phyloP scores from a whole-genome alignment of 1,140 invertebrate species.

The Panonychus citri region DNA sequence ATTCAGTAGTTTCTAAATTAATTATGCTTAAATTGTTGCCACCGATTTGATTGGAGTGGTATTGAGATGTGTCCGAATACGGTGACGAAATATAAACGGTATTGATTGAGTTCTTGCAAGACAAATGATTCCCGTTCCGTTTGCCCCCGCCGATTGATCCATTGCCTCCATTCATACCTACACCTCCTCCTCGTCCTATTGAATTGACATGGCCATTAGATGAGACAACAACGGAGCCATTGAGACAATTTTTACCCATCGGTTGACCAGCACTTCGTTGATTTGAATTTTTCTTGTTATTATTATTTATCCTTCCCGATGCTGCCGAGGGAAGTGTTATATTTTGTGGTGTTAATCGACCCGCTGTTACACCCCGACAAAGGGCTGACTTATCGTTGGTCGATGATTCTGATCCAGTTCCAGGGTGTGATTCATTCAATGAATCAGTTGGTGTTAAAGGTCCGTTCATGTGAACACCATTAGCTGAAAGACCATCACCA shows the following conservation, averaged over 20 bases:
- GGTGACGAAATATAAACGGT: neutral
- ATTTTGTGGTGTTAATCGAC: conserved; percentile 3
- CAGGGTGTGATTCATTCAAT: neutral
- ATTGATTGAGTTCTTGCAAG: conserved; percentile 1
- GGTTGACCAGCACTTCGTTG: neutral
- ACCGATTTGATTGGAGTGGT: conserved; percentile 2
- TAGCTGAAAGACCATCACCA: too few species aligned
- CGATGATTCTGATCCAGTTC: conserved; percentile 9
- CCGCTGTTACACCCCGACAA: conserved; percentile 3
- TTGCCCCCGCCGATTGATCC: too few species aligned
- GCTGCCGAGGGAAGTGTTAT: neutral
- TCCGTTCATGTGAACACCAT: neutral
- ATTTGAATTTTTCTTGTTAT: neutral
- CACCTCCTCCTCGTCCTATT: neutral
- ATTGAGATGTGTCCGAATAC: conserved; percentile 5
- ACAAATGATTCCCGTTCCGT: neutral
- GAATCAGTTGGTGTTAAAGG: neutral
- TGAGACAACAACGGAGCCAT: neutral
- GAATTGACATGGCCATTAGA: neutral
- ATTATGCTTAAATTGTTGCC: conserved; percentile 8
- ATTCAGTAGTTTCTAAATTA: conserved; percentile 13
- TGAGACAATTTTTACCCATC: neutral
- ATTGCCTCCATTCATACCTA: too few species aligned
- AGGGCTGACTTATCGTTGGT: conserved; percentile 10
- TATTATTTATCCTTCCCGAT: neutral